A percentile compares a stretch with the other conserved stretches of the same genome.
These are phyloP conservation scores for Brachionus angularis DNA, from an alignment of 1,140 invertebrate species.

Conservation along the genomic window DNA sequence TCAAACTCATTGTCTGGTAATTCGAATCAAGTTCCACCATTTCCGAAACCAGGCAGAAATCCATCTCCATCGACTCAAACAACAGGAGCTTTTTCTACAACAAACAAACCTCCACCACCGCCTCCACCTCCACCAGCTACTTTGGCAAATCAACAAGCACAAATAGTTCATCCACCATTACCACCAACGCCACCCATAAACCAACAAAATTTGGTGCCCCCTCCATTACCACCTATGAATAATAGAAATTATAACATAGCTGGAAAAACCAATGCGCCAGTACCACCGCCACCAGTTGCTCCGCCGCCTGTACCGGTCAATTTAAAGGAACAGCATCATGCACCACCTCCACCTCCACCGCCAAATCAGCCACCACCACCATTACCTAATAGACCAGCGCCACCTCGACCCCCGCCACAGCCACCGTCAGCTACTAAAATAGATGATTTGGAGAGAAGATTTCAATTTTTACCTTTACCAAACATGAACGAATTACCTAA, in stretches of 20 bases:
- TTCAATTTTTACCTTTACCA: slow-evolving; percentile 26
- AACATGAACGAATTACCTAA: neutral
- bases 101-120: slow-evolving; percentile 22
- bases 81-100: neutral
- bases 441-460: slow-evolving; percentile 11
- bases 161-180: neutral
- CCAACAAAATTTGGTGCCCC: neutral
- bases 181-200: neutral
- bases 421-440: neutral
- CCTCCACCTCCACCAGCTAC: neutral
- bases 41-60: slow-evolving; percentile 9
- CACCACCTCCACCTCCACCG: slow-evolving; percentile 14
- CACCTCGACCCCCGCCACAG: slow-evolving; percentile 21
- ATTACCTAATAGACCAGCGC: slow-evolving; percentile 17
- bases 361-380: slow-evolving; percentile 27
- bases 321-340: slow-evolving; percentile 15
- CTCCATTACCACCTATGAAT: neutral
- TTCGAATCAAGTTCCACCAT: slow-evolving; percentile 23
- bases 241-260: neutral
- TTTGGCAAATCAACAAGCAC: too few species aligned
- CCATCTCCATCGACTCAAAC: neutral
- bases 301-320: slow-evolving; percentile 18
- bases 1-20: too few species aligned
- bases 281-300: slow-evolving; percentile 20
- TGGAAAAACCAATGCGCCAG: neutral